Evolutionary conservation across 2,797 vertebrate species (phyloP).

Genomic region (Cryptoblepharus egeriae): DNA sequence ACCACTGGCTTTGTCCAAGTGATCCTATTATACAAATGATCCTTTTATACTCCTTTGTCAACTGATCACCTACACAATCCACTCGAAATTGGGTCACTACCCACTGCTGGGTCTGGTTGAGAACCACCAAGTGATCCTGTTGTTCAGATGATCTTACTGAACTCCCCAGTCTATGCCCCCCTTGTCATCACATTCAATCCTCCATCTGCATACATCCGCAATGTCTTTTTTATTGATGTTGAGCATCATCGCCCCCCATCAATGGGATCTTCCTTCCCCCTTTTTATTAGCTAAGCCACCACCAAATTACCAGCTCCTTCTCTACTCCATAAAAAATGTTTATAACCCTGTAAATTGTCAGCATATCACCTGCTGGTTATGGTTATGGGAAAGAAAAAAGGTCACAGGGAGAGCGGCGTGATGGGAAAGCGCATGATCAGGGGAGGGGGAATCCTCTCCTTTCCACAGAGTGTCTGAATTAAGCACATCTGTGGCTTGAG

Average conservation of each 20-base stretch:
- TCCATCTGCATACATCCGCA: conserved; percentile 40
- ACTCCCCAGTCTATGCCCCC: no score
- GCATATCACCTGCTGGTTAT: conserved; percentile 76
- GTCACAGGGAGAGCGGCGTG: conserved; percentile 55
- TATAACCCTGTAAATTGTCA: conserved; percentile 75
- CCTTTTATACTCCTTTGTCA: no score
- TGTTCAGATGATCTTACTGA: no score
- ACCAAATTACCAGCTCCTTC: conserved; percentile 64
- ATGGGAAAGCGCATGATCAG: conserved; percentile 36
- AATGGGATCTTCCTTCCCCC: background rate
- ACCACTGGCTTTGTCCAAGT: no score
- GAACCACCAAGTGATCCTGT: no score
- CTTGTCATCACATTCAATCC: no score
- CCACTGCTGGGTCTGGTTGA: no score
- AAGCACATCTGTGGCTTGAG: conserved; percentile 42
- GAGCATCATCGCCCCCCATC: conserved; percentile 52
- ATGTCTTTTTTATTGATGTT: conserved; percentile 66
- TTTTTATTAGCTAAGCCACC: conserved; percentile 69
- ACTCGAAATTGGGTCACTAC: no score
- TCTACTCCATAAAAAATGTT: conserved; percentile 75
- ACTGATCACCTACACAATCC: no score
- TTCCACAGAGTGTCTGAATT: conserved; percentile 67
- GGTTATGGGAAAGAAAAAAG: conserved; percentile 67
- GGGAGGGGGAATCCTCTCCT: conserved; percentile 61
- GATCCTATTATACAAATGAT: no score